Percentiles rank a stretch among this genome's conserved stretches.
phyloP scores from a whole-genome alignment of 1,140 invertebrate species.

The Sarcophaga peregrina region DNA sequence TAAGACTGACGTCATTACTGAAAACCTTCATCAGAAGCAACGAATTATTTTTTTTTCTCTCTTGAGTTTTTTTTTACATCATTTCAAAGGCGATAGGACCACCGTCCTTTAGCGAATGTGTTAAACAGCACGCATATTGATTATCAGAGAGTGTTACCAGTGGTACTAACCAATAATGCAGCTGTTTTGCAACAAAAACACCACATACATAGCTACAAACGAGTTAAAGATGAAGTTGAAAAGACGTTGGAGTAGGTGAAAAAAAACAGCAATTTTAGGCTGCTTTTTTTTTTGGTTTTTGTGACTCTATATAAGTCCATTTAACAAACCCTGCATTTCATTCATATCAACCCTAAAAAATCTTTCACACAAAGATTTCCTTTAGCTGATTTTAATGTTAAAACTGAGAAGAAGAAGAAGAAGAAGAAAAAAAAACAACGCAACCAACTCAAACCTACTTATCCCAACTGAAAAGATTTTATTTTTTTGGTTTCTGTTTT shows the following conservation, averaged over 20 bases:
- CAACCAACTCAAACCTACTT: constrained; percentile 25
- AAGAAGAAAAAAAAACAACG: too few relatives aligned
- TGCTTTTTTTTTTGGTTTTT: not conserved
- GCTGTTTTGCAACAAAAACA: constrained; percentile 29
- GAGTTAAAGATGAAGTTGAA: not conserved
- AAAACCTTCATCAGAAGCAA: constrained; percentile 4
- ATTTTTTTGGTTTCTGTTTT: not conserved
- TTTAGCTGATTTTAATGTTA: constrained; percentile 15
- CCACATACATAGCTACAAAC: too few relatives aligned
- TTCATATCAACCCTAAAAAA: constrained; percentile 40
- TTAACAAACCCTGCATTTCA: constrained; percentile 32
- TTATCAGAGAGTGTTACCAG: constrained; percentile 32
- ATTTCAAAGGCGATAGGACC: constrained; percentile 32
- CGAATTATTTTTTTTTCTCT: not conserved
- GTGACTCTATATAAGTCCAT: constrained; percentile 28
- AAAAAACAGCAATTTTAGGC: not conserved
- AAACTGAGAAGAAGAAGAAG: too few relatives aligned
- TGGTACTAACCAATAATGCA: constrained; percentile 32
- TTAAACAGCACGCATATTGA: constrained; percentile 40
- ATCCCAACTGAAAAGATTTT: constrained; percentile 33
- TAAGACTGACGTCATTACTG: not conserved
- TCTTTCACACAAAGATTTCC: constrained; percentile 39
- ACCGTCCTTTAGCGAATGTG: constrained; percentile 25
- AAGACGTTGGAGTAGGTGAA: too few relatives aligned
- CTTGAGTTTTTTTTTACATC: not conserved